Base-by-base conservation (phyloP, 2,113 vertebrate genomes). In the Nestor notabilis region DNA sequence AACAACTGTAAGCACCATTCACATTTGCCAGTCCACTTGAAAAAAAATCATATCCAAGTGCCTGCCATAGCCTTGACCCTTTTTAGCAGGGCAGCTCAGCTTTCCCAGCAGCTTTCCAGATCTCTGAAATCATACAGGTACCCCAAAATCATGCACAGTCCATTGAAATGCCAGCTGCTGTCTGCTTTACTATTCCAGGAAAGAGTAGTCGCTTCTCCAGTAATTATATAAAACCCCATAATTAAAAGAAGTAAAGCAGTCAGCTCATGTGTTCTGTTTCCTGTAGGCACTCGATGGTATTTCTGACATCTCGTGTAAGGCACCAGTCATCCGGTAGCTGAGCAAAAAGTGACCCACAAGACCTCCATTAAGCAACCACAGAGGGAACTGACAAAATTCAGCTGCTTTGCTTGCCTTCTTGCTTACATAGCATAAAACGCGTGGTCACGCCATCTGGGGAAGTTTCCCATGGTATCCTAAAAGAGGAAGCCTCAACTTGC, bases 201-300 rank as follows among this genome's bases (percentile, higher is more conserved):
- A 89, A 83, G 72, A 80, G 53, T 39, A 46, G 75, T 60, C 0
- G 1, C 52, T 89, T 76, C 55, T 66, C 41, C 75, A 43, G 75
- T 18, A 61, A 93, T 63, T 49, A 83, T 58, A 76, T 43, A 77
- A 95, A 96, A 92, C 8, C 27, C 17, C 41, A 25, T 37, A 72
- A 83, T 90, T 84, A 82, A 65, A 93, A 94, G 95, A 65, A 87
- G 60, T 65, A 77, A 96, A 96, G 82, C 41, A 31, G 31, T 63
- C 89, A 78, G 79, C 83, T 91, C 35, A 10, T 10, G 68, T 55
- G 80, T 41, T 87, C 33, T 79, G 71, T 87, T 93, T 93, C 83
- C 95, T 83, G 93, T 90, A 97, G 97, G 97, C 97, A 98, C 97
- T 89, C 89, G 72, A 2, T 89, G 94, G 96, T 94, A 29, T 87